These are phyloP conservation scores for Ailuropoda melanoleuca DNA, from an alignment of 2,113 vertebrate species.

Conservation along the genomic window DNA sequence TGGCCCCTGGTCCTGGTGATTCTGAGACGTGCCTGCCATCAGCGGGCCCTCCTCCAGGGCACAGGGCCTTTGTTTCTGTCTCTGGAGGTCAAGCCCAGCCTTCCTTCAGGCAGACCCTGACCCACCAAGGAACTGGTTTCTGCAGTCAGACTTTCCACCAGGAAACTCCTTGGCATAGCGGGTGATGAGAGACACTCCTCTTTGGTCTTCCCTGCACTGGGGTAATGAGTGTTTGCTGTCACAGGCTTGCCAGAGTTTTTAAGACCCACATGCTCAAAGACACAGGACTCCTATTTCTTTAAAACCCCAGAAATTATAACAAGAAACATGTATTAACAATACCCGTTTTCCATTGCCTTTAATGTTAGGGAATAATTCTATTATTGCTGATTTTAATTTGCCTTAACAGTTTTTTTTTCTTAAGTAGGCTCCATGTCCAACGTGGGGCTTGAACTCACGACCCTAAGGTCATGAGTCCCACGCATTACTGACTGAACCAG, in stretches of 20 bases:
- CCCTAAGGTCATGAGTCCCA: background rate
- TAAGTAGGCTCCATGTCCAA: background rate
- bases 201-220: no score
- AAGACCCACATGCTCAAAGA: background rate
- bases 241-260: rapidly evolving
- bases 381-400: background rate
- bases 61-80: background rate
- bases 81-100: background rate
- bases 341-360: background rate
- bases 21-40: rapidly evolving
- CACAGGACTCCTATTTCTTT: background rate
- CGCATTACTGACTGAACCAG: background rate
- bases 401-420: background rate
- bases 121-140: background rate
- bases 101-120: background rate
- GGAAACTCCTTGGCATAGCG: rapidly evolving
- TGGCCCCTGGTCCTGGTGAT: rapidly evolving
- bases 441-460: background rate
- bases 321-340: background rate
- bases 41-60: rapidly evolving
- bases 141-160: no score
- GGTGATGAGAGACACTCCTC: rapidly evolving
- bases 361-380: background rate
- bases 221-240: no score
- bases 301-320: background rate